Base-by-base conservation (phyloP, 2,113 vertebrate species). In the Rhinoderma darwinii region DNA sequence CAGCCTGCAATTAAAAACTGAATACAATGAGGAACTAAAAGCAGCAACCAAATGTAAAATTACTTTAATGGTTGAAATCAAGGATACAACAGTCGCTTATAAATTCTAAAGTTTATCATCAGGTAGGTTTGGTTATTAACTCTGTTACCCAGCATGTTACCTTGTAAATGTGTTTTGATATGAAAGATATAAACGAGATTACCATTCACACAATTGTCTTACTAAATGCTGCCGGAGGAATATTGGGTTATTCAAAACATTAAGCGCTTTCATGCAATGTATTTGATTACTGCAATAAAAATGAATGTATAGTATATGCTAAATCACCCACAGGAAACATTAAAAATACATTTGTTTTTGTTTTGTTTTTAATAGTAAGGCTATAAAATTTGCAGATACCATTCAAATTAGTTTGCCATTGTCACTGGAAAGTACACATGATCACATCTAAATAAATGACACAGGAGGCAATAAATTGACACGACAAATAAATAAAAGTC, bases 401-500 rank as follows among this genome's bases (percentile, higher is more conserved):
- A 91, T 88, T 93, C 89, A 91, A 89, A 86, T 91, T 92, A 92
- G 89, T 92, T 91, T 90, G 90, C 89, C 93, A 79, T 91, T 90
- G 91, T 89, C 93, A 85, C 61, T 92, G 94, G 91, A 90, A 95
- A 95, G 90, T 90, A 95, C 94, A 92, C 92, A 93, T 93, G 93
- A 95, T 95, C 92, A 84, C 91, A 96, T 93, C 94, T 96, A 95
- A 99, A 97, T 97, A 99, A 99, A 97, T 96, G 98, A 99, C 97
- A 99, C 98, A 91, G 97, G 98, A 99, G 98, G 97, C 98, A 99
- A 99, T 97, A 99, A 99, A 99, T 99, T 96, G 98, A 99, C 96
- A 99, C 98, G 95, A 99, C 98, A 99, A 99, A 97, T 98, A 97
- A 99, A 99, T 97, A 98, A 99, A 99, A 99, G 97, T 97, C 97